Evolutionary conservation across 2,797 vertebrate genomes (phyloP).

Genomic region (Harpagifer antarcticus): DNA sequence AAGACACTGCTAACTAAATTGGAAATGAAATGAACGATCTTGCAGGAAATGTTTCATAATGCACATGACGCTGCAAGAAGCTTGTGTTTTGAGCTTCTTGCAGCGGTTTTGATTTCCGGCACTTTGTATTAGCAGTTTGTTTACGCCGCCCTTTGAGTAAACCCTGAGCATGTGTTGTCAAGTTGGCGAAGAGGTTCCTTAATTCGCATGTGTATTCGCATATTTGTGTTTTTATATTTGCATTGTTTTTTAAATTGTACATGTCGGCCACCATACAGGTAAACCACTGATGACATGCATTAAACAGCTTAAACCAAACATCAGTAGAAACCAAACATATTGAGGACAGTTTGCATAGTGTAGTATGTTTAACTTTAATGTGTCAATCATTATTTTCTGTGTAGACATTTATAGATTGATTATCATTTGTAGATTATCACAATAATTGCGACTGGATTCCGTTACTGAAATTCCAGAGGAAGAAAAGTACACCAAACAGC

Average conservation of each 20-base stretch:
- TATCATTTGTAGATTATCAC: background rate
- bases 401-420: background rate
- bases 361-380: background rate
- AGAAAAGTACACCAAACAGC: background rate
- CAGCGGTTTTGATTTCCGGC: too few relatives aligned
- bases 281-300: slow-evolving; percentile 1
- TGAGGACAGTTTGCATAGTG: background rate
- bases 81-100: too few relatives aligned
- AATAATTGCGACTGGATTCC: background rate
- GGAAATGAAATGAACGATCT: background rate
- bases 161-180: too few relatives aligned
- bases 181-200: too few relatives aligned
- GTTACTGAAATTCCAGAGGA: background rate
- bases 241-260: too few relatives aligned
- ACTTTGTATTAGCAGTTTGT: too few relatives aligned
- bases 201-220: too few relatives aligned
- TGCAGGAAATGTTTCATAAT: background rate
- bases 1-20: background rate
- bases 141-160: too few relatives aligned
- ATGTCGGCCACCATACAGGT: background rate
- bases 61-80: too few relatives aligned
- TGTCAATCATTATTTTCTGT: background rate
- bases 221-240: too few relatives aligned
- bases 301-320: slow-evolving; percentile 20
- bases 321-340: background rate